These are phyloP conservation scores for Sphaeramia orbicularis DNA, from an alignment of 2,797 vertebrate genomes.

Conservation along the genomic window DNA sequence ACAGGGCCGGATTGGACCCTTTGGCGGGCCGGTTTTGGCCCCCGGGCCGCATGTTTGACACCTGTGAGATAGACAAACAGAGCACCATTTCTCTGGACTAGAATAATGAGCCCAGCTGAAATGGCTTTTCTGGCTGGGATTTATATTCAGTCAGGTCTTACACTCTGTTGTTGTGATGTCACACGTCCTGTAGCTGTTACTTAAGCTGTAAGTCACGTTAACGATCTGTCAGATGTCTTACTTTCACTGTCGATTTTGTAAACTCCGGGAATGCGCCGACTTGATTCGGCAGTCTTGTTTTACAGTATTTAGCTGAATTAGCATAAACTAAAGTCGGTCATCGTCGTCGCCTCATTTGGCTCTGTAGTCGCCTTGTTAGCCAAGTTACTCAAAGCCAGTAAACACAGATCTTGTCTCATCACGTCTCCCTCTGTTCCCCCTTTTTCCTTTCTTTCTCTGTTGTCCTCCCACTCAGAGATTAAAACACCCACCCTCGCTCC, in stretches of 20 bases:
- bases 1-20: no score
- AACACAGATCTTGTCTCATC: constrained; percentile 39
- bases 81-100: no score
- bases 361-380: constrained; percentile 40
- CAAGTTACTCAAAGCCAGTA: constrained; percentile 36
- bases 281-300: constrained; percentile 6
- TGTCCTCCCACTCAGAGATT: constrained; percentile 21
- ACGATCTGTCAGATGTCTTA: neutral
- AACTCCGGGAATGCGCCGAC: constrained; percentile 26
- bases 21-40: no score
- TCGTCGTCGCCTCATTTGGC: constrained; percentile 18
- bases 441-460: constrained; percentile 18
- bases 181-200: no score
- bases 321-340: constrained; percentile 28
- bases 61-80: no score
- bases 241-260: constrained; percentile 3
- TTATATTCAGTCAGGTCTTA: no score
- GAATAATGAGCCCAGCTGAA: no score
- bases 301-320: constrained; percentile 42
- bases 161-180: no score
- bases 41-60: no score
- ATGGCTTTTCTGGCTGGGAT: no score
- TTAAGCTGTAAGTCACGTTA: no score
- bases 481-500: constrained; percentile 18
- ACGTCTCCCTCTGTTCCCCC: constrained; percentile 16